A percentile compares a stretch with the other conserved stretches of the same genome.
phyloP scores from a whole-genome alignment of 2,797 vertebrate species.

The Sciaenops ocellatus region DNA sequence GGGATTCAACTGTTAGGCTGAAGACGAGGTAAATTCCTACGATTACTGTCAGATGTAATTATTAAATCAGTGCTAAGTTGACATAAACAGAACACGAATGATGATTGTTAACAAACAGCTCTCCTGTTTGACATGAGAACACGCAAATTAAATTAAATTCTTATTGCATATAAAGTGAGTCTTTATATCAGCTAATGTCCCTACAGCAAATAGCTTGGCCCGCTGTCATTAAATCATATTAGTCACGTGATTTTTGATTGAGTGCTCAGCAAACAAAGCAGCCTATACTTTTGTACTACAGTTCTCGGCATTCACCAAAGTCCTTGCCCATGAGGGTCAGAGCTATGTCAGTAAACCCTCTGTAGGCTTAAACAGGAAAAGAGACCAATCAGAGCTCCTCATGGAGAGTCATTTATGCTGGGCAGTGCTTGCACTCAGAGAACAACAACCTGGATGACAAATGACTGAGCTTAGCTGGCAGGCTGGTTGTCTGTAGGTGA shows the following conservation, averaged over 20 bases:
- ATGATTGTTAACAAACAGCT: slow-evolving; percentile 10
- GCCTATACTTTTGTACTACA: slow-evolving; percentile 20
- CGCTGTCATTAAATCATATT: slow-evolving; percentile 34
- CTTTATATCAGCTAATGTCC: slow-evolving; percentile 32
- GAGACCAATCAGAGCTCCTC: slow-evolving; percentile 31
- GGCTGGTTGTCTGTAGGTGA: slow-evolving; percentile 66
- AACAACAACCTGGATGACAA: slow-evolving; percentile 11
- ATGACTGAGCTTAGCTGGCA: slow-evolving; percentile 71
- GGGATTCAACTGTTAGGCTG: background rate
- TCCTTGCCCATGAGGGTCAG: slow-evolving; percentile 28
- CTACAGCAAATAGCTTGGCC: slow-evolving; percentile 26
- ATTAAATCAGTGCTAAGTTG: slow-evolving; percentile 9
- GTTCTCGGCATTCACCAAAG: slow-evolving; percentile 34
- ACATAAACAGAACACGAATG: slow-evolving; percentile 29
- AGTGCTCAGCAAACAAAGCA: slow-evolving; percentile 51
- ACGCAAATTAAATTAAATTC: slow-evolving; percentile 35
- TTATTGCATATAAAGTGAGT: slow-evolving; percentile 52
- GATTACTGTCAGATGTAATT: slow-evolving; percentile 11
- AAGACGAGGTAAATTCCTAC: background rate
- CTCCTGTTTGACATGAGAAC: slow-evolving; percentile 27
- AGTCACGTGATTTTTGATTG: slow-evolving; percentile 17
- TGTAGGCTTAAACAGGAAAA: slow-evolving; percentile 23
- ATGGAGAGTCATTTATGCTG: slow-evolving; percentile 48
- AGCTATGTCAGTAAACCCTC: slow-evolving; percentile 24
- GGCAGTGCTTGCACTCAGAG: slow-evolving; percentile 44